Percentiles rank a stretch among this genome's conserved stretches.
Evolutionary conservation across 2,797 vertebrate genomes (phyloP).

Genomic region (Columba guinea): DNA sequence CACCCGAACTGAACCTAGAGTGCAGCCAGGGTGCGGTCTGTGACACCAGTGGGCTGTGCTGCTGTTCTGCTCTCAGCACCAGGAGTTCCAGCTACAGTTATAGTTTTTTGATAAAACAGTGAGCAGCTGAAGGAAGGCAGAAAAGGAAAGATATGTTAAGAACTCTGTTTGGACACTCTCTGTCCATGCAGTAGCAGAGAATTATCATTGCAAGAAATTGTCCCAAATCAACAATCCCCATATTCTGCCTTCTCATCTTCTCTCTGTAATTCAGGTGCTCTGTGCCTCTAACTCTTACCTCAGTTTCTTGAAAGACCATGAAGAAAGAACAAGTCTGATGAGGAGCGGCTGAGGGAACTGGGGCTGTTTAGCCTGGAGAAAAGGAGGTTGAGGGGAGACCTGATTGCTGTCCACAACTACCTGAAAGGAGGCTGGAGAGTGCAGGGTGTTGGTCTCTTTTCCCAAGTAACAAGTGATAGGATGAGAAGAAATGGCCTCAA

Average conservation of each 20-base stretch:
- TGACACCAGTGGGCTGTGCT: not conserved
- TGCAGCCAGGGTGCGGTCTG: not conserved
- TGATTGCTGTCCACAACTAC: no score
- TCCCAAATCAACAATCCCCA: not conserved
- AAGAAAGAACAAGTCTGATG: not conserved
- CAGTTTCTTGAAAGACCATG: not conserved
- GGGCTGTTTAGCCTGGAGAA: no score
- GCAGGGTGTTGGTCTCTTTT: no score
- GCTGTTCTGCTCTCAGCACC: not conserved
- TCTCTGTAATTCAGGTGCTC: not conserved
- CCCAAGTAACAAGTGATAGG: no score
- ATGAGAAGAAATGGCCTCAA: no score
- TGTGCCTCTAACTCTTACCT: not conserved
- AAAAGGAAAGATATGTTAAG: not conserved
- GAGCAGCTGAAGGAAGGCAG: not conserved
- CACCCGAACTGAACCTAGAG: not conserved
- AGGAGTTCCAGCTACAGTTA: not conserved
- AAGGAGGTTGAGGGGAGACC: no score
- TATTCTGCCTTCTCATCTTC: not conserved
- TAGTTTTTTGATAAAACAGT: rapidly evolving
- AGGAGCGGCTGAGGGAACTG: no score
- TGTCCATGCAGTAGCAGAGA: not conserved
- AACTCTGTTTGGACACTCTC: not conserved
- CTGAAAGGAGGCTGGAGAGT: no score
- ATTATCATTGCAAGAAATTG: not conserved